Evolutionary conservation across 1,140 invertebrate species (phyloP).

Genomic region (Dysdera silvatica): DNA sequence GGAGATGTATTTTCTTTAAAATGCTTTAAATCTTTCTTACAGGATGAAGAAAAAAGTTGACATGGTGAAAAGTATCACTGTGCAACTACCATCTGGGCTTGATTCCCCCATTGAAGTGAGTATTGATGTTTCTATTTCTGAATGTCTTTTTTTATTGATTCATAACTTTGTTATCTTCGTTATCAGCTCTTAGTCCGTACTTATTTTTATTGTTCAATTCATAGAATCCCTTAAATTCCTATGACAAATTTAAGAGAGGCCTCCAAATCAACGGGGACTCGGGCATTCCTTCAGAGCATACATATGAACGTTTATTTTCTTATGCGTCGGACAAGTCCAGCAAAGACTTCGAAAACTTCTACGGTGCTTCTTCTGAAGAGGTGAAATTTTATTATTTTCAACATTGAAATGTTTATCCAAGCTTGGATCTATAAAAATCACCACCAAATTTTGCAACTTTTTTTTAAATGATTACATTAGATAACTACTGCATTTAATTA

Average conservation of each 20-base stretch:
- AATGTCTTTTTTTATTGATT: not conserved
- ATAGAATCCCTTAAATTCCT: slow-evolving; percentile 22
- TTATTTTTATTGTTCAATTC: not conserved
- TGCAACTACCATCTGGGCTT: slow-evolving; percentile 15
- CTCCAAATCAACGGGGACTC: slow-evolving; percentile 12
- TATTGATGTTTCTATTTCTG: not conserved
- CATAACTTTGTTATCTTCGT: not conserved
- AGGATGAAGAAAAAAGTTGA: slow-evolving; percentile 9
- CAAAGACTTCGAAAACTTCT: no score
- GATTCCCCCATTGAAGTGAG: slow-evolving; percentile 19
- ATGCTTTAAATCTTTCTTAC: not conserved
- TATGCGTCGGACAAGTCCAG: slow-evolving; percentile 3
- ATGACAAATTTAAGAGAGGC: slow-evolving; percentile 23
- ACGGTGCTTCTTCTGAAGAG: no score
- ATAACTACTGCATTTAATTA: no score
- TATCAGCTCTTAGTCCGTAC: no score
- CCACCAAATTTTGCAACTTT: no score
- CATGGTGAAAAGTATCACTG: not conserved
- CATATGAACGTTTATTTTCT: slow-evolving; percentile 13
- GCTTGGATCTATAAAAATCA: no score
- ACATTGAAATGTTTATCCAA: no score
- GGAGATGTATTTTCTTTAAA: not conserved
- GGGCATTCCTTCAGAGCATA: slow-evolving; percentile 1
- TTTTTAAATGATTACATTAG: no score
- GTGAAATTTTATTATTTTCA: no score